A percentile compares a stretch with the other conserved stretches of the same genome.
These are phyloP conservation scores for Eremobia ochroleuca DNA, from an alignment of 2,888 invertebrate species.

Conservation along the genomic window DNA sequence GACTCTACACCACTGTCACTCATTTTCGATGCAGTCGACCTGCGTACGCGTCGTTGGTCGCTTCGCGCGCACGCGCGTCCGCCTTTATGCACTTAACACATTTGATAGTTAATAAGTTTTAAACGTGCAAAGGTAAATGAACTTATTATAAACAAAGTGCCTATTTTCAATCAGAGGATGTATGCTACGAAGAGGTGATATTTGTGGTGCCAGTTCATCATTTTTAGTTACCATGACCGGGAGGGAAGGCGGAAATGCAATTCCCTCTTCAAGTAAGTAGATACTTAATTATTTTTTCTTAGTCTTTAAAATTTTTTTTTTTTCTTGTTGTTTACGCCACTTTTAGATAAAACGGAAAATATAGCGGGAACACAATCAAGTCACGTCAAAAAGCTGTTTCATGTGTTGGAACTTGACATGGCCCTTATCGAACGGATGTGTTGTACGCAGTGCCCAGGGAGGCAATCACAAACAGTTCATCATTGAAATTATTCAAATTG, in stretches of 20 bases:
- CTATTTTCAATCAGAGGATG: constrained; percentile 83
- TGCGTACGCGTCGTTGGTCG: constrained; percentile 89
- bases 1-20: constrained; percentile 82
- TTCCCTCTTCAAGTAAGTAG: constrained; percentile 90
- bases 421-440: constrained; percentile 87
- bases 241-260: constrained; percentile 90
- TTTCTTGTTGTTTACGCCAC: constrained; percentile 63
- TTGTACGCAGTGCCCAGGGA: constrained; percentile 81
- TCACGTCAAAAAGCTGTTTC: constrained; percentile 74
- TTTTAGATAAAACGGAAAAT: constrained; percentile 30
- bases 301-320: constrained; percentile 28
- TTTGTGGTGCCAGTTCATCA: constrained; percentile 84
- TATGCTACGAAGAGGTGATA: constrained; percentile 87
- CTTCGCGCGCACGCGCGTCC: constrained; percentile 87
- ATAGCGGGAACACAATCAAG: constrained; percentile 63
- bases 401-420: constrained; percentile 78
- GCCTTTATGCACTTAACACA: constrained; percentile 82
- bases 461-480: constrained; percentile 86
- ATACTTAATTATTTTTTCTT: constrained; percentile 70
- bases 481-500: constrained; percentile 88
- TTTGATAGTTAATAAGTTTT: constrained; percentile 82
- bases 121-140: constrained; percentile 79
- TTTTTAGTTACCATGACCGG: constrained; percentile 89
- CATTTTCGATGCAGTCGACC: constrained; percentile 89
- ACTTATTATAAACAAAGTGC: constrained; percentile 80